Conservation (phyloP, 2,888 invertebrate genomes). For the Drosophila austrosaltans region DNA sequence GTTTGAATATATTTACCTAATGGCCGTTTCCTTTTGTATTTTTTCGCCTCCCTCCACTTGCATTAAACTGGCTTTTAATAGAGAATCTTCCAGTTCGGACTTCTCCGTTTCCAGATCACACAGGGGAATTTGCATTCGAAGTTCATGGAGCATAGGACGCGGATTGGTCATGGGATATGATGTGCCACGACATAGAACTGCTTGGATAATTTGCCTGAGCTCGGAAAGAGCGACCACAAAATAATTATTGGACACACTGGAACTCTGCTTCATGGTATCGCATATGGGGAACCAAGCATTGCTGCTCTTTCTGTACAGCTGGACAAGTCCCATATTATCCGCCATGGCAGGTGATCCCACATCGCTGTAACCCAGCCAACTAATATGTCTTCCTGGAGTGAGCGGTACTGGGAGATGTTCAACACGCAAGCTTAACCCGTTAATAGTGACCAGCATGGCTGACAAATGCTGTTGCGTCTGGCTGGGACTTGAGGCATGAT, state of each 20-base stretch:
- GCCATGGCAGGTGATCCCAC: constrained; percentile 90
- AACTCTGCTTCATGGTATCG: constrained; percentile 88
- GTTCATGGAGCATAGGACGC: constrained; percentile 91
- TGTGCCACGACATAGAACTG: constrained; percentile 94
- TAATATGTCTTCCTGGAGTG: constrained; percentile 86
- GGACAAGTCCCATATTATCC: constrained; percentile 91
- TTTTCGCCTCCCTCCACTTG: constrained; percentile 87
- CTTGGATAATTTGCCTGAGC: constrained; percentile 89
- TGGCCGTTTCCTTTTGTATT: constrained; percentile 89
- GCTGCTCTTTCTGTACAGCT: constrained; percentile 88
- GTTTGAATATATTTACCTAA: constrained; percentile 77
- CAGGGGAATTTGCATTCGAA: constrained; percentile 90
- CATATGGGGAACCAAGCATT: constrained; percentile 92
- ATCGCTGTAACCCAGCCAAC: constrained; percentile 92
- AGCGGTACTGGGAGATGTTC: constrained; percentile 87
- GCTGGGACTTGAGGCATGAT: constrained; percentile 86
- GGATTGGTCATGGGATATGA: constrained; percentile 94
- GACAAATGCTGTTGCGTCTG: constrained; percentile 85
- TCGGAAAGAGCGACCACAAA: constrained; percentile 92
- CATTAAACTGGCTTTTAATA: constrained; percentile 87
- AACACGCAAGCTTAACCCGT: constrained; percentile 84
- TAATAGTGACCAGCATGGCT: constrained; percentile 85
- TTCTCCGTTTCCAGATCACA: constrained; percentile 92
- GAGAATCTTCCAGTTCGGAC: constrained; percentile 90
- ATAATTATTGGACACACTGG: constrained; percentile 89